Evolutionary conservation across 2,113 vertebrate species (phyloP), one percentile per base, ranked within the genome.

Genomic region (Grantiella picta): DNA sequence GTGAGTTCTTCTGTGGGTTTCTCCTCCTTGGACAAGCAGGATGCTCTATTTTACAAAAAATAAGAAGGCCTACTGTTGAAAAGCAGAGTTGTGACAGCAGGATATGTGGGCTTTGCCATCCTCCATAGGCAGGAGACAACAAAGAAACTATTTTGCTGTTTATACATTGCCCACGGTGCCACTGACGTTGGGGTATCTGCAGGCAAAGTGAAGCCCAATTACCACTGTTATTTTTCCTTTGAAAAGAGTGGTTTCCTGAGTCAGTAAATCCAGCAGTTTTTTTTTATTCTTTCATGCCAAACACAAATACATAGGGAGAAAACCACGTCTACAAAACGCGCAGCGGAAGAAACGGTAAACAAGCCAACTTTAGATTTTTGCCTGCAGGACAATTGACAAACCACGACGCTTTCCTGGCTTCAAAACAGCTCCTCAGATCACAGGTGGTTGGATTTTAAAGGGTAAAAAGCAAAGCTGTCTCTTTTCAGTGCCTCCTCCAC

Each of bases 321-420:
- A 89, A 80, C 63, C 1, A 1, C 36, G 10, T 7, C 70, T 38
- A 40, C 47, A 29, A 59, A 85, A 82, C 0, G 5, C 1, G 6
- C 72, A 68, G 52, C 0, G 1, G 6, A 63, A 87, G 88, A 11
- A 35, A 42, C 0, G 47, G 87, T 49, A 94, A 94, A 90, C 66
- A 87, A 88, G 59, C 68, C 92, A 59, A 80, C 83, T 93, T 83
- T 59, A 86, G 96, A 66, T 89, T 72, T 77, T 50, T 92, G 88
- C 95, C 95, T 88, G 78, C 42, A 90, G 93, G 96, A 90, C 71
- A 93, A 88, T 3, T 82, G 91, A 95, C 66, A 90, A 90, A 36
- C 33, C 84, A 60, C 69, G 54, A 38, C 5, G 42, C 84, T 82
- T 85, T 6, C 63, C 82, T 69, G 82, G n/a, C 92, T 95, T 95